Percentiles rank a stretch among this genome's conserved stretches.
Conservation (phyloP, 1,140 invertebrate genomes). For the Hylaeus volcanicus region DNA sequence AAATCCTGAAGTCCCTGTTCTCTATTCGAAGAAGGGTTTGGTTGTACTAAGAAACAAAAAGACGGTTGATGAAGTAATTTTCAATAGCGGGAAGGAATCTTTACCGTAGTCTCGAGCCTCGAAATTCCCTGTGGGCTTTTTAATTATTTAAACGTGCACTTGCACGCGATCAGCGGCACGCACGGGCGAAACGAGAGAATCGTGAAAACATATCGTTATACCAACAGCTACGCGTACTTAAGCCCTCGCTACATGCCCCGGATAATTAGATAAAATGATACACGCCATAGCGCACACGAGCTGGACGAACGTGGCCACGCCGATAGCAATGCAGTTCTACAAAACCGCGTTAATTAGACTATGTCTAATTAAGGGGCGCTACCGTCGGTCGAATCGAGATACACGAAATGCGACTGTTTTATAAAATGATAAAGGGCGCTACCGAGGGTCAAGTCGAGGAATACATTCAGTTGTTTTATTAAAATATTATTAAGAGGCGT, state of each 20-base stretch:
- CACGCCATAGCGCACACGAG: not conserved
- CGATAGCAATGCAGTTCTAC: not conserved
- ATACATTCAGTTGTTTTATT: too few relatives aligned
- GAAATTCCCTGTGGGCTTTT: conserved; percentile 24
- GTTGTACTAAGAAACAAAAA: not conserved
- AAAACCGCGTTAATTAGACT: conserved; percentile 46
- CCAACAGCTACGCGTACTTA: conserved; percentile 18
- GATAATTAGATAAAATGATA: conserved; percentile 50
- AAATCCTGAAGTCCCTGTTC: too few relatives aligned
- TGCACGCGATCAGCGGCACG: conserved; percentile 33
- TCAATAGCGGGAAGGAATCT: not conserved
- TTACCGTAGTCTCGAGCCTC: not conserved
- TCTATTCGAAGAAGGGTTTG: too few relatives aligned
- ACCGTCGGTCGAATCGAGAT: not conserved
- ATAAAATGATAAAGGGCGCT: not conserved
- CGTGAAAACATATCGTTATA: conserved; percentile 42
- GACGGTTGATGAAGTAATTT: conserved; percentile 22
- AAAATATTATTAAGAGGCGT: too few relatives aligned
- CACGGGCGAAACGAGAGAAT: conserved; percentile 16
- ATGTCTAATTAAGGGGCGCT: conserved; percentile 40
- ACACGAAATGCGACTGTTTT: not conserved
- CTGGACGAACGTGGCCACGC: not conserved
- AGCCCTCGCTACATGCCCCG: conserved; percentile 15
- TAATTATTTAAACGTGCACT: conserved; percentile 41
- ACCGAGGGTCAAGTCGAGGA: too few relatives aligned